phyloP scores from a whole-genome alignment of 2,888 invertebrate species.

The Lepidocyrtinus sp. region DNA sequence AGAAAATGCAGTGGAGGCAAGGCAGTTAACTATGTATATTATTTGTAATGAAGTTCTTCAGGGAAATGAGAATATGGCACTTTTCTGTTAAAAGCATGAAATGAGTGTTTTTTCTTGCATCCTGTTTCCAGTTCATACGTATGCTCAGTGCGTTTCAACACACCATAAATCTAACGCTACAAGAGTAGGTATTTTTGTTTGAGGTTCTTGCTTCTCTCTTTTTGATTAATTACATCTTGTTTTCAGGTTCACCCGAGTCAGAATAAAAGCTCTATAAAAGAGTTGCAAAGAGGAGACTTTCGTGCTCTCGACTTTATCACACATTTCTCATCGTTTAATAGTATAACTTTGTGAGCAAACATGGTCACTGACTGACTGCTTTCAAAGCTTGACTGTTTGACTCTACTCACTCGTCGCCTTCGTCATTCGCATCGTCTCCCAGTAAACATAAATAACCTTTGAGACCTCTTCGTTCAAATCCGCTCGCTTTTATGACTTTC shows the following conservation, averaged over 20 bases:
- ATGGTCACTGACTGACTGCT: neutral
- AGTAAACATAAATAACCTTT: too few relatives aligned
- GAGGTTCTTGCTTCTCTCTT: conserved; percentile 27
- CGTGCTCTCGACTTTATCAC: neutral
- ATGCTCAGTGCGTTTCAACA: conserved; percentile 33
- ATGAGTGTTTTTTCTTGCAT: neutral
- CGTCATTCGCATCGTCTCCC: neutral
- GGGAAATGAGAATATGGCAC: conserved; percentile 1
- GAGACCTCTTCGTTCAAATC: too few relatives aligned
- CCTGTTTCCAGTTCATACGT: neutral
- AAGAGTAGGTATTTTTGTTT: conserved; percentile 26
- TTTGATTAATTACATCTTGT: conserved; percentile 47
- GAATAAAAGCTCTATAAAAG: neutral
- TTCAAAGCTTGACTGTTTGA: neutral
- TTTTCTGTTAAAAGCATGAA: neutral
- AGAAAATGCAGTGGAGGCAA: too few relatives aligned
- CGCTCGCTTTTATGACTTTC: too few relatives aligned
- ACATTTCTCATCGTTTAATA: neutral
- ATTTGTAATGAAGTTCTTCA: neutral
- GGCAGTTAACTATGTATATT: neutral
- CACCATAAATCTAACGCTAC: conserved; percentile 33
- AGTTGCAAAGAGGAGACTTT: too few relatives aligned
- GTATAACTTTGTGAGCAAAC: neutral
- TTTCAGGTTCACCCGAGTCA: conserved; percentile 30
- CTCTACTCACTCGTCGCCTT: neutral